Evolutionary conservation across 2,797 vertebrate species (phyloP), one percentile per base, ranked within the genome.

Genomic region (Karalla daura): DNA sequence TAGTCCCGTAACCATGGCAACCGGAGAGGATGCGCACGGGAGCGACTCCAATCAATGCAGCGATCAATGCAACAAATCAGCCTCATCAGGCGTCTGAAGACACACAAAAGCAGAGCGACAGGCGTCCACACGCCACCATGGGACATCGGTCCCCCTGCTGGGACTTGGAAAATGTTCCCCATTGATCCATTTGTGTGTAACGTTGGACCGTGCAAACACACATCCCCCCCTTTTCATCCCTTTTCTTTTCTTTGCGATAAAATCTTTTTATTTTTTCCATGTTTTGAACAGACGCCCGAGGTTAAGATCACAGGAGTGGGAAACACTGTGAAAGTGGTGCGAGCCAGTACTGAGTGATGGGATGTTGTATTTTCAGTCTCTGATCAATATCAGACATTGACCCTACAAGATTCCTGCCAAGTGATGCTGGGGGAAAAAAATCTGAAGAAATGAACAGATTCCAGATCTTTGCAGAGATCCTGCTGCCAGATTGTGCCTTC

Each of bases 1-100:
- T 56, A 39, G 25, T 63, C 18, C 18, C 39, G 73, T 74, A 86
- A 83, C 80, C 80, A 80, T 77, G 49, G 76, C 73, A 84, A 84
- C 70, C 47, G 44, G 39, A 33, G 17, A 62, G 12, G 23, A 45
- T 54, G 24, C 45, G 37, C 32, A 27, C 24, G 47, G 58, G 36
- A 45, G 43, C 49, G 27, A 21, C 66, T 51, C 56, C 30, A 63
- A 63, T 84, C 71, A 78, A 71, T 63, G 47, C 47, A 58, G 12
- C 15, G 55, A 81, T 87, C 67, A 56, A 76, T 69, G 41, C 44
- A 61, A 71, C 63, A 76, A 53, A 74, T 67, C 51, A 41, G 50
- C 32, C 58, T 62, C 53, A 36, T 78, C 28, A 59, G 51, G 20
- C 47, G 47, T 27, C 30, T 44, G 23, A 66, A 50, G 50, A 78